A percentile compares a stretch with the other conserved stretches of the same genome.
Conservation (phyloP, 2,888 invertebrate species). For the Heliconius charithonia region DNA sequence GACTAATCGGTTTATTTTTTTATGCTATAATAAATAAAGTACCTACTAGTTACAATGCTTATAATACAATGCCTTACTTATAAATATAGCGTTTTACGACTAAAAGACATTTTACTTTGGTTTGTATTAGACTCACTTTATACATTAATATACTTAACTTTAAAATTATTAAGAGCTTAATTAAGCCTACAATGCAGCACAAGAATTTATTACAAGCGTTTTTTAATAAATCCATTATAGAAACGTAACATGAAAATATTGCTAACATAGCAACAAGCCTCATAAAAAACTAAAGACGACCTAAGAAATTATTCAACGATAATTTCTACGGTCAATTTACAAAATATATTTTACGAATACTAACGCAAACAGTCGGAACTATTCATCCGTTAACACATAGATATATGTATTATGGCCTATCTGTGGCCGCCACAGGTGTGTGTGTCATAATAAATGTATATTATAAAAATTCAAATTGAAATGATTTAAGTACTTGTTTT, state of each 20-base stretch:
- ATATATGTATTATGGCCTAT: no score
- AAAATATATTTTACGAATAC: neutral
- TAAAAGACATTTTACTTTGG: slow-evolving; percentile 81
- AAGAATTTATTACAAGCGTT: neutral
- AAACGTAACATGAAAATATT: neutral
- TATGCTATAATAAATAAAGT: slow-evolving; percentile 31
- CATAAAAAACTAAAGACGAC: neutral
- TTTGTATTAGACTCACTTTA: slow-evolving; percentile 69
- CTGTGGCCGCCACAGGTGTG: no score
- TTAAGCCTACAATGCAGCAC: neutral
- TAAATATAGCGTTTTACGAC: slow-evolving; percentile 82
- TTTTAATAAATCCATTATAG: neutral
- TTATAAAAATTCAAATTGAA: neutral
- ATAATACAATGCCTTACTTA: slow-evolving; percentile 55
- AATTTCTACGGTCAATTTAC: neutral
- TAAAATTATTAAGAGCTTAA: slow-evolving; percentile 14
- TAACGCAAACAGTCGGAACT: neutral
- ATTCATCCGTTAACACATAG: neutral
- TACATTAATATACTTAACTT: slow-evolving; percentile 35
- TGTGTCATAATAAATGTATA: neutral
- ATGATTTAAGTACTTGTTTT: neutral
- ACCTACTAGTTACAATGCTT: slow-evolving; percentile 32
- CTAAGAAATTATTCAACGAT: neutral
- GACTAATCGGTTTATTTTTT: slow-evolving; percentile 1
- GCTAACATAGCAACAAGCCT: neutral